Evolutionary conservation across 1,140 invertebrate species (phyloP).

Genomic region (Caerostris darwini): DNA sequence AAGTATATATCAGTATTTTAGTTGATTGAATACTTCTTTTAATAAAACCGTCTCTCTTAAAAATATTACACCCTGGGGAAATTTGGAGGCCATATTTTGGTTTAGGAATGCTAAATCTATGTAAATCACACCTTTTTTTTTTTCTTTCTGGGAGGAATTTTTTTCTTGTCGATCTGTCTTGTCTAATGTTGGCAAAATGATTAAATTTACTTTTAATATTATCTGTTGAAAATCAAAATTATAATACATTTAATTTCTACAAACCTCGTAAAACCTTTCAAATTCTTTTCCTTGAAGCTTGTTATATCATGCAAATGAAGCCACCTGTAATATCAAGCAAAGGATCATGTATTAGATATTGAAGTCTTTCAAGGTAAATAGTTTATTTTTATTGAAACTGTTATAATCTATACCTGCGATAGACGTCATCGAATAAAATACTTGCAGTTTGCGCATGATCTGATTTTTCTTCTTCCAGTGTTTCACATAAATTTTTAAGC

Average conservation of each 20-base stretch:
- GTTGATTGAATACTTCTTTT: no score
- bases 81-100: no score
- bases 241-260: neutral
- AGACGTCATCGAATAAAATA: conserved; percentile 53
- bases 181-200: no score
- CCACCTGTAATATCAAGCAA: conserved; percentile 35
- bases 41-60: no score
- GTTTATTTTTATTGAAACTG: neutral
- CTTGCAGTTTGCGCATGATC: conserved; percentile 57
- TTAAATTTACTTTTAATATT: no score
- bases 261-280: conserved; percentile 69
- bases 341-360: neutral
- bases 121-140: no score
- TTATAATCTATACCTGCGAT: conserved; percentile 18
- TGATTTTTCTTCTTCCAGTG: conserved; percentile 32
- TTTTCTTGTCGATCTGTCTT: no score
- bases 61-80: no score
- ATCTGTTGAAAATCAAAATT: neutral
- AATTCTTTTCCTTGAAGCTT: conserved; percentile 65
- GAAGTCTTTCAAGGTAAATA: neutral
- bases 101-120: no score
- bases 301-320: conserved; percentile 63
- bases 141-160: no score
- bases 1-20: no score
- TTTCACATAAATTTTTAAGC: conserved; percentile 40